Conservation (phyloP, 2,797 vertebrate genomes). For the Melanotaenia trifasciata region DNA sequence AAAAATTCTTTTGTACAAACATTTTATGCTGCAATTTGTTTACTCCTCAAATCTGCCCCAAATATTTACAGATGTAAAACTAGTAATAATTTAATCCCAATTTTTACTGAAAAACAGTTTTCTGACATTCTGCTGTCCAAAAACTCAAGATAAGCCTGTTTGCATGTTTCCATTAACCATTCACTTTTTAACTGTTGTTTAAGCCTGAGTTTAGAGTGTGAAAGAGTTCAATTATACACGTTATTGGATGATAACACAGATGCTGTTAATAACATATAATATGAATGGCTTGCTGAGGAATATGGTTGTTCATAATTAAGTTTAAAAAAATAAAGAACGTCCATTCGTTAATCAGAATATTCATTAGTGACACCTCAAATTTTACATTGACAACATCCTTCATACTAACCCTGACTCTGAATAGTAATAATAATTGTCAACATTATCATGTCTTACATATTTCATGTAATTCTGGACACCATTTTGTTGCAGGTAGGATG, state of each 20-base stretch:
- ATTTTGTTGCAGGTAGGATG: conserved; percentile 96
- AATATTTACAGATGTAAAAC: background rate
- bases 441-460: conserved; percentile 83
- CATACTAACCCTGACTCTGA: too few species aligned
- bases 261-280: background rate
- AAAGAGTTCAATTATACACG: background rate
- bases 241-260: background rate
- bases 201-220: background rate
- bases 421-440: too few species aligned
- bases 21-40: background rate
- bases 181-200: background rate
- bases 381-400: too few species aligned
- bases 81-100: background rate
- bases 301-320: background rate
- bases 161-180: background rate
- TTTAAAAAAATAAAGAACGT: background rate
- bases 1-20: background rate
- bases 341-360: too few species aligned
- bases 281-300: background rate
- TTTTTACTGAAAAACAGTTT: too few species aligned
- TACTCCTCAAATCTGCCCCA: background rate
- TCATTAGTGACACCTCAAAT: too few species aligned
- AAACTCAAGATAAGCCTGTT: too few species aligned
- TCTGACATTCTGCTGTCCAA: too few species aligned
- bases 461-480: conserved; percentile 99